A percentile compares a stretch with the other conserved stretches of the same genome.
Conservation (phyloP, 2,113 vertebrate genomes). For the Pristiophorus japonicus region DNA sequence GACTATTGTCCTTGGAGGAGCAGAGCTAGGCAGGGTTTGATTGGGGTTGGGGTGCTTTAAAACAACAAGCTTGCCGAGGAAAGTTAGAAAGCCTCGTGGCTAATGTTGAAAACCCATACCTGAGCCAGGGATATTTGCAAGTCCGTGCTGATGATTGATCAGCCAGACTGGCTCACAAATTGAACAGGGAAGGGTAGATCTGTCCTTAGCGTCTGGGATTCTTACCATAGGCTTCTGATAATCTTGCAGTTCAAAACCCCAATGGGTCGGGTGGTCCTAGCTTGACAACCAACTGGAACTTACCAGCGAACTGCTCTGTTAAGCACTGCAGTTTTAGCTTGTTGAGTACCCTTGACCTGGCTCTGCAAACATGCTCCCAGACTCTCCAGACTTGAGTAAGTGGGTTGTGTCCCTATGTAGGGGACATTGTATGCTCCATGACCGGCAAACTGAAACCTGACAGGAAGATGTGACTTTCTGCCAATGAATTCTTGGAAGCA, state of each 20-base stretch:
- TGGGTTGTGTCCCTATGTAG: neutral
- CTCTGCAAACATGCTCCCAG: neutral
- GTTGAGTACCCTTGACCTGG: neutral
- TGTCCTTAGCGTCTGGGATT: neutral
- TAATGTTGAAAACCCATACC: neutral
- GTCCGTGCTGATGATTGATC: neutral
- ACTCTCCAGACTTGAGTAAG: neutral
- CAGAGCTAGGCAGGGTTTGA: too few relatives aligned
- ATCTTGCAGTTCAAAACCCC: neutral
- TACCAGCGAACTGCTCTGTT: neutral
- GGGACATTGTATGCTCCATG: neutral
- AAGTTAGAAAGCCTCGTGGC: neutral
- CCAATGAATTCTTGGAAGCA: neutral
- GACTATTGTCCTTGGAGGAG: too few relatives aligned
- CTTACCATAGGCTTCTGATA: neutral
- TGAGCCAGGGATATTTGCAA: neutral
- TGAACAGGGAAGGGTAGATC: neutral
- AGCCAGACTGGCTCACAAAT: neutral
- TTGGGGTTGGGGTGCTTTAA: neutral
- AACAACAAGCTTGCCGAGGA: neutral
- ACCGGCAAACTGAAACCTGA: neutral
- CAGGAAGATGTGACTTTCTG: neutral
- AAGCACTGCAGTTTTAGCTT: too few relatives aligned
- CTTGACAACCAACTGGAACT: neutral
- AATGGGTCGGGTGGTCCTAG: neutral